Percentiles rank a stretch among this genome's conserved stretches.
phyloP scores from a whole-genome alignment of 92 coral and sea anemone genomes.

The Phymanthus crucifer region DNA sequence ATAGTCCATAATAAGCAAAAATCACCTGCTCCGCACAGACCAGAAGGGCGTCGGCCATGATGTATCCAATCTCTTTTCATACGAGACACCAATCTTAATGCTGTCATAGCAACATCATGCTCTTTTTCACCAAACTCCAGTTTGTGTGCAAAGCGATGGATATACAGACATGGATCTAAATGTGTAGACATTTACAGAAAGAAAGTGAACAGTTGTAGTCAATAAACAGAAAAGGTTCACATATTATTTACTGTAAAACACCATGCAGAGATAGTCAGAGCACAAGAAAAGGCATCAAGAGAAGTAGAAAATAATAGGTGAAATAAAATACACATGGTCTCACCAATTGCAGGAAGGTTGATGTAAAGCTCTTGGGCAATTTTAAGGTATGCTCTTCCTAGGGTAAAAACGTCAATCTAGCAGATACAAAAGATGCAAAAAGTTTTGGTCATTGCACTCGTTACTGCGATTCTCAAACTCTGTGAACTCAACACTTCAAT shows the following conservation, averaged over 20 bases:
- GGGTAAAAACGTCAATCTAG: conserved; percentile 91
- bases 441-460: too few species aligned
- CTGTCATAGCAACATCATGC: conserved; percentile 97
- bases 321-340: neutral
- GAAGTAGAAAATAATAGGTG: too few species aligned
- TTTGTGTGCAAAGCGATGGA: conserved; percentile 97
- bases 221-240: too few species aligned
- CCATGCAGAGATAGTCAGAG: too few species aligned
- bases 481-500: too few species aligned
- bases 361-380: conserved; percentile 94
- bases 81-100: conserved; percentile 83
- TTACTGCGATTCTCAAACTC: too few species aligned
- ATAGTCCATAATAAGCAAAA: too few species aligned
- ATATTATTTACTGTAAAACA: neutral
- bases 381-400: conserved; percentile 90
- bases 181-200: neutral
- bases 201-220: neutral
- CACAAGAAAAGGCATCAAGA: too few species aligned
- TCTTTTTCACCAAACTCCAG: conserved; percentile 94
- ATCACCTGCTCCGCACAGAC: conserved; percentile 98
- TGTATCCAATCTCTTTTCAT: conserved; percentile 99
- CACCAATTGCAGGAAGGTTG: conserved; percentile 92
- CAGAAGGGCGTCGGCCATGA: conserved; percentile 98
- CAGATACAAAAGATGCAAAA: neutral
- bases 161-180: conserved; percentile 93